Conservation (phyloP, 2,113 vertebrate genomes). For the Anguilla rostrata region DNA sequence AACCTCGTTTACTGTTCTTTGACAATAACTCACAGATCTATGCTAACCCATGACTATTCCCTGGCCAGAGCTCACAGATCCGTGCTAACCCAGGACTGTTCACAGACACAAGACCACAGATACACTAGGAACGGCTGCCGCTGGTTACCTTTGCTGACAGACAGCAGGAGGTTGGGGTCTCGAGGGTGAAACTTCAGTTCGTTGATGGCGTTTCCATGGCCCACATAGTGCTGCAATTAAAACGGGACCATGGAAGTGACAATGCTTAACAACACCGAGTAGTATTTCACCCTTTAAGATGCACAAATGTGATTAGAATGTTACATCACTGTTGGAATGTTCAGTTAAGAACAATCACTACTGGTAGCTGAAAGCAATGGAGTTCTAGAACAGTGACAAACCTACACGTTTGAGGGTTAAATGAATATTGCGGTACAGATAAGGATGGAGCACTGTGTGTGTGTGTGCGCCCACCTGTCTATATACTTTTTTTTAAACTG, state of each 20-base stretch:
- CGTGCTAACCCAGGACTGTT: not conserved
- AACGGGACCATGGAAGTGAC: not conserved
- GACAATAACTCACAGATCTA: not conserved
- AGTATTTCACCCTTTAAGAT: too few species aligned
- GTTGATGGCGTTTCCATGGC: constrained; percentile 97
- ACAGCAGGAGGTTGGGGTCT: constrained; percentile 95
- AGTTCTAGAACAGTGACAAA: too few species aligned
- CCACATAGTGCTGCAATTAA: constrained; percentile 90
- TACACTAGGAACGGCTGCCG: not conserved
- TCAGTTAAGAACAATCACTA: too few species aligned
- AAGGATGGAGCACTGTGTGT: too few species aligned
- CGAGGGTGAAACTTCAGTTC: constrained; percentile 97
- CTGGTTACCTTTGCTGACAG: constrained; percentile 95
- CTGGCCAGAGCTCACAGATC: not conserved
- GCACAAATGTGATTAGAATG: too few species aligned
- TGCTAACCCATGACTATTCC: too few species aligned
- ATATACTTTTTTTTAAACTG: too few species aligned
- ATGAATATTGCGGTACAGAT: too few species aligned
- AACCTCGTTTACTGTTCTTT: not conserved
- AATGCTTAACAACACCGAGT: not conserved
- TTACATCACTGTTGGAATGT: too few species aligned
- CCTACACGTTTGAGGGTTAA: too few species aligned
- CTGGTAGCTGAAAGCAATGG: too few species aligned
- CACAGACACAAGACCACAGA: not conserved
- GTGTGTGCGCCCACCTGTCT: too few species aligned